Conservation (phyloP, 1,140 invertebrate species). For the Triops longicaudatus region DNA sequence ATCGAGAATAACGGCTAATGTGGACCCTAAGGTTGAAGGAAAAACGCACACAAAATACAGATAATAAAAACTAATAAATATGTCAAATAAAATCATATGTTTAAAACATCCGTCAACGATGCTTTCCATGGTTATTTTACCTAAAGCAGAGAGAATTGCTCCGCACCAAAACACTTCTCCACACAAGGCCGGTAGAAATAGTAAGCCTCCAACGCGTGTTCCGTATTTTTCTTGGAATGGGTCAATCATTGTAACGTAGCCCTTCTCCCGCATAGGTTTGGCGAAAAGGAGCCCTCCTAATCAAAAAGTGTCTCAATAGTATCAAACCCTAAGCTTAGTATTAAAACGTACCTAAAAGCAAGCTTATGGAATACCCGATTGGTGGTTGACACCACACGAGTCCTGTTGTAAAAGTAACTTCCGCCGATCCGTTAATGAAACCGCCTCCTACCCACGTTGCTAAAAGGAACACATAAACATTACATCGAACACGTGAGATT, state of each 20-base stretch:
- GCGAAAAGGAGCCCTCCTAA: slow-evolving; percentile 69
- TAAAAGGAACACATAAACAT: slow-evolving; percentile 37
- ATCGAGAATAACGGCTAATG: slow-evolving; percentile 57
- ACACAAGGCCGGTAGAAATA: slow-evolving; percentile 67
- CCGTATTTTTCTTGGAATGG: slow-evolving; percentile 71
- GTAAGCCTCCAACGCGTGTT: slow-evolving; percentile 61
- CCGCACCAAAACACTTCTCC: slow-evolving; percentile 71
- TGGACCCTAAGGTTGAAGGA: slow-evolving; percentile 53
- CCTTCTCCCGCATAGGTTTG: slow-evolving; percentile 64
- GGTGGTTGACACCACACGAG: slow-evolving; percentile 71
- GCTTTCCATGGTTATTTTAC: too few species aligned
- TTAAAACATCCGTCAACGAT: too few species aligned
- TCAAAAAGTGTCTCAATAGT: slow-evolving; percentile 27
- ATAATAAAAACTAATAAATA: background rate
- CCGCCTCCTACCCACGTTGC: slow-evolving; percentile 74
- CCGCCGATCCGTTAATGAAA: slow-evolving; percentile 74
- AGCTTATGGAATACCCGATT: slow-evolving; percentile 65
- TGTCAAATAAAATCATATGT: too few species aligned
- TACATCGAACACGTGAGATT: background rate
- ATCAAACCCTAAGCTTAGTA: background rate
- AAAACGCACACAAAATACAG: too few species aligned
- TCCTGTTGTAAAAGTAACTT: slow-evolving; percentile 58
- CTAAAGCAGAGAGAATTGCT: slow-evolving; percentile 67
- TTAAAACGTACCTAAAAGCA: slow-evolving; percentile 54
- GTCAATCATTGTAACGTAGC: slow-evolving; percentile 79